phyloP scores from a whole-genome alignment of 1,140 invertebrate species.

The Drosophila takahashii region DNA sequence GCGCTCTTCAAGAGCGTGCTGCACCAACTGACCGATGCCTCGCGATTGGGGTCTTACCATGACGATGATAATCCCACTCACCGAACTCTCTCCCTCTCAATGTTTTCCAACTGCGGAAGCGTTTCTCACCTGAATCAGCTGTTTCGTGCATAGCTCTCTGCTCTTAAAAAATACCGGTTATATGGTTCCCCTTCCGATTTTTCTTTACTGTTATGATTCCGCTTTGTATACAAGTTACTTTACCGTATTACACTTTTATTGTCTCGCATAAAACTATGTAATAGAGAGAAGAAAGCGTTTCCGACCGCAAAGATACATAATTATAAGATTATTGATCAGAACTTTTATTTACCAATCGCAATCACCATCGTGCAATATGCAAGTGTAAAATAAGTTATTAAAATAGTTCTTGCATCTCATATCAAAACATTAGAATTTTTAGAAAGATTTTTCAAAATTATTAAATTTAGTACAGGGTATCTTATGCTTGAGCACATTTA shows the following conservation, averaged over 20 bases:
- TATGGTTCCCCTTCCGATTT: neutral
- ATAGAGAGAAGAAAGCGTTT: neutral
- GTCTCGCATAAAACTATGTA: neutral
- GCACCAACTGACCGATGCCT: conserved; percentile 49
- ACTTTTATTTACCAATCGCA: neutral
- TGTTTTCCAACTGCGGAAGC: neutral
- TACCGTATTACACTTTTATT: neutral
- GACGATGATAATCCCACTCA: conserved; percentile 8
- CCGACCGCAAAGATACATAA: neutral
- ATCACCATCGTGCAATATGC: too few species aligned
- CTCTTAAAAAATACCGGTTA: conserved; percentile 27
- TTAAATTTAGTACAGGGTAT: neutral
- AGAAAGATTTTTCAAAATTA: neutral
- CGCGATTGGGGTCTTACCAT: conserved; percentile 31
- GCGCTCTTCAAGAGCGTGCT: conserved; percentile 36
- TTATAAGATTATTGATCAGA: neutral
- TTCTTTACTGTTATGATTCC: conserved; percentile 1
- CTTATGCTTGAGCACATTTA: neutral
- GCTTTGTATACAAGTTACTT: neutral
- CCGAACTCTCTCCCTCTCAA: neutral
- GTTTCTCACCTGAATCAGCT: conserved; percentile 11
- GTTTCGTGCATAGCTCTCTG: conserved; percentile 2
- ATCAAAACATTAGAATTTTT: neutral
- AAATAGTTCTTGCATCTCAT: too few species aligned
- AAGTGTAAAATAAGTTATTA: too few species aligned